Base-by-base conservation (phyloP, 1,140 invertebrate species). In the Achatina immaculata region DNA sequence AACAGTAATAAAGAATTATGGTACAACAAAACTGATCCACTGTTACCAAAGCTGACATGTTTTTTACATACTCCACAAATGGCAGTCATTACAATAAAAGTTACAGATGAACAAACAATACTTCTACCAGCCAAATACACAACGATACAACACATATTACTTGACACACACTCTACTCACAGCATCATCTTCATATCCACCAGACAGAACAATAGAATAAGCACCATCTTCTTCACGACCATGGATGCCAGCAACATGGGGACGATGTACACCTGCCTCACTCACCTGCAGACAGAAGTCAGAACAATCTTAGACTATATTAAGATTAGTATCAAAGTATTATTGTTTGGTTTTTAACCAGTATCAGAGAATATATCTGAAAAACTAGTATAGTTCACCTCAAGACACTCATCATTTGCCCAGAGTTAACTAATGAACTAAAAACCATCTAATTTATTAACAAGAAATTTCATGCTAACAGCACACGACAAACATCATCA, bases 141-240 rank as follows among this genome's bases (percentile, higher is more conserved):
- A n/a, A n/a, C n/a, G n/a, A 31, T 66, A 31, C n/a, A 66, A 36
- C 34, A 31, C 7, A 36, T 66, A 7, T 14, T 66, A 31, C n/a
- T 31, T 11, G 62, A 66, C 7, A 7, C 24, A 36, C 69, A 38
- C n/a, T n/a, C n/a, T n/a, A 85, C 85, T 81, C 82, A 90, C 89
- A 34, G 94, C 92, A 89, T 97, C 96, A 90, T 96, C 96, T 90
- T 96, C 96, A 87, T 97, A 97, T 0, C 95, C 95, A 51, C 96
- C 96, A 69, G 95, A 95, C 24, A 97, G 90, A 3, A 96, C 95
- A 80, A 97, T 94, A 78, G 95, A 96, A 89, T 94, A 96, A 0
- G 96, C 95, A 36, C 95, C 96, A 66, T 95, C 94, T 19, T 93
- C 93, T 86, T 95, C 95, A 48, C 95, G 92, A 0, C 96, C 96